Evolutionary conservation across 1,140 invertebrate genomes (phyloP).

Genomic region (Sarcophaga bullata): DNA sequence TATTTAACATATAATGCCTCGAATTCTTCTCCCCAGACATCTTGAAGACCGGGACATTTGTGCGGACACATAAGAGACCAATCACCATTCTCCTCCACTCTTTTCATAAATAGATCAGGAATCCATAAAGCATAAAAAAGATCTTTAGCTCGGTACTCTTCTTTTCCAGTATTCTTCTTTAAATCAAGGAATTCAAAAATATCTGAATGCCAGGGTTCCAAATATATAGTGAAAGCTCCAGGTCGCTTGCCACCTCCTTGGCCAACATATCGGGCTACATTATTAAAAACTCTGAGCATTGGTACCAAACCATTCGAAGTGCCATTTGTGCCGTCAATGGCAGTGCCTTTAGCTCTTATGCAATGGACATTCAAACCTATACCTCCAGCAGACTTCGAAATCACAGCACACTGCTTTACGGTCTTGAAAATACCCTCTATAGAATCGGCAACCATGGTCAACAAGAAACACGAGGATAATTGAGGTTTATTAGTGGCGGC

Average conservation of each 20-base stretch:
- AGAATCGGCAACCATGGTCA: slow-evolving; percentile 96
- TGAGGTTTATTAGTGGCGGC: slow-evolving; percentile 93
- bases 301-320: slow-evolving; percentile 98
- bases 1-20: slow-evolving; percentile 90
- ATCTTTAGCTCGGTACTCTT: slow-evolving; percentile 92
- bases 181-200: slow-evolving; percentile 95
- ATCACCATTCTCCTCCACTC: slow-evolving; percentile 85
- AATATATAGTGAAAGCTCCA: slow-evolving; percentile 99
- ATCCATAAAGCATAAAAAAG: slow-evolving; percentile 99
- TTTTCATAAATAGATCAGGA: slow-evolving; percentile 98
- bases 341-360: slow-evolving; percentile 90
- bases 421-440: slow-evolving; percentile 99
- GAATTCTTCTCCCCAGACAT: slow-evolving; percentile 96
- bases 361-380: slow-evolving; percentile 98
- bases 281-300: slow-evolving; percentile 96
- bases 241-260: slow-evolving; percentile 98
- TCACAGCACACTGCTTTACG: slow-evolving; percentile 92
- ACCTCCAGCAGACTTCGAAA: slow-evolving; percentile 97
- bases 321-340: slow-evolving; percentile 95
- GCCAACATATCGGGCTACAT: slow-evolving; percentile 96
- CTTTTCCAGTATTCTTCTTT: slow-evolving; percentile 94
- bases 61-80: slow-evolving; percentile 99
- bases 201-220: slow-evolving; percentile 99
- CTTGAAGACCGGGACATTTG: slow-evolving; percentile 88
- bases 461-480: slow-evolving; percentile 94